Percentiles rank a stretch among this genome's conserved stretches.
phyloP scores from a whole-genome alignment of 1,140 invertebrate genomes.

The Pinna nobilis region DNA sequence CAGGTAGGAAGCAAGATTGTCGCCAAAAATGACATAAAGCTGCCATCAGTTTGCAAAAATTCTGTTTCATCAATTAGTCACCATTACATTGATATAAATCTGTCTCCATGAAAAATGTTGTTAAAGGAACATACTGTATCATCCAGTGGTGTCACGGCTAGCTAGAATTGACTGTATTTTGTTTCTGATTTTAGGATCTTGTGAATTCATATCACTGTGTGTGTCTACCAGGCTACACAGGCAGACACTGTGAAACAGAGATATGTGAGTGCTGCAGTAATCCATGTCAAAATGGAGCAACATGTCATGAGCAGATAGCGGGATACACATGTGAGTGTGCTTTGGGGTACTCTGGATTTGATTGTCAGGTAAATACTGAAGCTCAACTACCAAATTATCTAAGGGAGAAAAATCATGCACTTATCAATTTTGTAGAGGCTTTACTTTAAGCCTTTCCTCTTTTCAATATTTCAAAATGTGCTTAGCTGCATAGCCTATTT shows the following conservation, averaged over 20 bases:
- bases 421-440: no score
- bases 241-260: slow-evolving; percentile 54
- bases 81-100: not conserved
- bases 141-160: no score
- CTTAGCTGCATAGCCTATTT: not conserved
- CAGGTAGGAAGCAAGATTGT: no score
- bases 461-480: no score
- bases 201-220: slow-evolving; percentile 79
- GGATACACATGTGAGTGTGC: slow-evolving; percentile 75
- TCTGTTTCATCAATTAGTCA: not conserved
- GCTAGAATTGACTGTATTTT: not conserved
- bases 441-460: no score
- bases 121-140: no score
- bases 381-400: no score
- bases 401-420: no score
- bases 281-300: slow-evolving; percentile 93
- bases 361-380: slow-evolving; percentile 65
- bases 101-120: no score
- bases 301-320: slow-evolving; percentile 84
- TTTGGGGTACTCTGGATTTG: slow-evolving; percentile 77
- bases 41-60: no score
- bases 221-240: slow-evolving; percentile 82
- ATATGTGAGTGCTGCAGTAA: slow-evolving; percentile 95
- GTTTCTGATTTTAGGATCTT: slow-evolving; percentile 53
- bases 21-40: no score